Conservation (phyloP, 1,140 invertebrate species). For the Manduca sexta region DNA sequence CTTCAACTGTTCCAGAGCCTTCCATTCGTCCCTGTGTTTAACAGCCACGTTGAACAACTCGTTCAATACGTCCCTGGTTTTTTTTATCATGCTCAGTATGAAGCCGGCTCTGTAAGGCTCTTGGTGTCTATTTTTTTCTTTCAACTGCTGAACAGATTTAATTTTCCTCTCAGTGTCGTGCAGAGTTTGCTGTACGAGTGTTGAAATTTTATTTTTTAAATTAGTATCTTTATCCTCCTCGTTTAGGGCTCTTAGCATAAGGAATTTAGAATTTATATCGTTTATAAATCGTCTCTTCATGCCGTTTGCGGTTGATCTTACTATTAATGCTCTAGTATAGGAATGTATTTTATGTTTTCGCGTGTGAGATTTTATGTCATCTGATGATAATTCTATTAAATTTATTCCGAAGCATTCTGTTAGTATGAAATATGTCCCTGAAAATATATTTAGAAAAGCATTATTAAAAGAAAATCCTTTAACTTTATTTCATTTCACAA, state of each 20-base stretch:
- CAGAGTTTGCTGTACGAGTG: slow-evolving; percentile 41
- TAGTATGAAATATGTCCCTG: slow-evolving; percentile 15
- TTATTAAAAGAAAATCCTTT: no score
- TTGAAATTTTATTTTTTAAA: slow-evolving; percentile 45
- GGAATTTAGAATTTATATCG: background rate
- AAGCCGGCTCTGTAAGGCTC: slow-evolving; percentile 47
- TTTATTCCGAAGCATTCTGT: slow-evolving; percentile 21
- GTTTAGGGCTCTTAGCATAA: slow-evolving; percentile 3
- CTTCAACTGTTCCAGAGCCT: slow-evolving; percentile 51
- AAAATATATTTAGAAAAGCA: background rate
- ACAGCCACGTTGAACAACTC: slow-evolving; percentile 58
- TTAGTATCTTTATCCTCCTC: slow-evolving; percentile 38
- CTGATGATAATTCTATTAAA: slow-evolving; percentile 21
- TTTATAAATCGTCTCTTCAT: background rate
- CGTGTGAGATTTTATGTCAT: background rate
- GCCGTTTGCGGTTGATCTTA: background rate
- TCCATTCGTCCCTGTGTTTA: slow-evolving; percentile 53
- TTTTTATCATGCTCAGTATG: slow-evolving; percentile 50
- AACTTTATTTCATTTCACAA: no score
- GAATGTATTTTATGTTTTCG: background rate
- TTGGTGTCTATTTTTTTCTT: slow-evolving; percentile 26
- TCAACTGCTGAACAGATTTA: slow-evolving; percentile 25
- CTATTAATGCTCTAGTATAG: background rate
- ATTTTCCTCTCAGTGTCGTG: slow-evolving; percentile 43
- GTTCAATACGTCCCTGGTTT: slow-evolving; percentile 46